Percentiles rank a stretch among this genome's conserved stretches.
These are phyloP conservation scores for Dasysyrphus tricinctus DNA, from an alignment of 2,888 invertebrate genomes.

Conservation along the genomic window DNA sequence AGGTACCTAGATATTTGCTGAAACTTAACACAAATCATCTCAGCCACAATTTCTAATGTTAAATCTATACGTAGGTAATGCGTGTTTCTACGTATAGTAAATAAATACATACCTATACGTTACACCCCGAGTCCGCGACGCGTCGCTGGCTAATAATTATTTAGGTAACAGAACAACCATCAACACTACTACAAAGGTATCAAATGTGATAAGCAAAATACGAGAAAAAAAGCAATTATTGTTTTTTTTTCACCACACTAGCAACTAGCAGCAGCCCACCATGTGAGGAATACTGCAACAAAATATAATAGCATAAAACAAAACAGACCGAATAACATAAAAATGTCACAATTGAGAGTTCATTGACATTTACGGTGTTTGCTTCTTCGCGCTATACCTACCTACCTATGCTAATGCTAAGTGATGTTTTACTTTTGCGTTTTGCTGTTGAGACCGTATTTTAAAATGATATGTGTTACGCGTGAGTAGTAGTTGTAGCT, in stretches of 20 bases:
- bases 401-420: constrained; percentile 27
- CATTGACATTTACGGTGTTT: constrained; percentile 70
- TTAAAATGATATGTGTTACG: neutral
- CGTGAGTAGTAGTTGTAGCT: constrained; percentile 1
- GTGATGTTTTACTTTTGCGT: constrained; percentile 16
- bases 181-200: constrained; percentile 16
- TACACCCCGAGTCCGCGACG: neutral
- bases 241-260: neutral
- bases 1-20: no score
- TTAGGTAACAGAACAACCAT: constrained; percentile 17
- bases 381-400: constrained; percentile 26
- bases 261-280: neutral
- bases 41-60: neutral
- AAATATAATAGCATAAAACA: constrained; percentile 42
- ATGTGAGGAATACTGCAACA: constrained; percentile 38
- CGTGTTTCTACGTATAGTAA: neutral
- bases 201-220: constrained; percentile 34
- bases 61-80: neutral
- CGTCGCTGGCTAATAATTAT: constrained; percentile 3
- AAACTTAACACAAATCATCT: constrained; percentile 8
- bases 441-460: neutral
- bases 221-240: neutral
- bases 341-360: constrained; percentile 67
- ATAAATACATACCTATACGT: neutral
- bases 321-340: constrained; percentile 59